Evolutionary conservation across 2,113 vertebrate genomes (phyloP), one percentile per base, ranked within the genome.

Genomic region (Poeciliopsis turrubarensis): DNA sequence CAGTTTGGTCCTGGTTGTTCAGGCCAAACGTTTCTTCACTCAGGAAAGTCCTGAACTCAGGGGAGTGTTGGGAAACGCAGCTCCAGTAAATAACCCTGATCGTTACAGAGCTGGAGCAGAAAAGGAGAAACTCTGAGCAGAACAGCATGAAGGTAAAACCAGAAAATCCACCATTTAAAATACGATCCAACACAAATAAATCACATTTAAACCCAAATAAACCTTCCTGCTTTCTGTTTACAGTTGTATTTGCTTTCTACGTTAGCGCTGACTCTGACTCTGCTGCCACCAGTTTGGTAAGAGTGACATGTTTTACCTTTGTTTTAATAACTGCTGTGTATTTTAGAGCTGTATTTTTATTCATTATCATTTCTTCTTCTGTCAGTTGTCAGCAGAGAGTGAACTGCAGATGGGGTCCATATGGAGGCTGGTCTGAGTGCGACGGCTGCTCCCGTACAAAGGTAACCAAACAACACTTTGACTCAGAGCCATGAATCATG

Each of bases 341-440:
- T 0, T 51, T 51, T 51, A 17, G 19, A 7, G 8, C 9, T 66
- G 34, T 41, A 3, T 12, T 39, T 39, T n/a, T 15, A 25, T 10
- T 9, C 10, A 54, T 3, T 3, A 25, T 37, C 11, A n/a, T 66
- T 12, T 26, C 1, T 6, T 11, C 69, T 31, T 3, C 34, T 71
- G 26, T 67, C 81, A 95, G 94, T 44, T 87, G 91, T 81, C 81
- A 90, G 70, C 83, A 65, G 71, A 93, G 89, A 1, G 60, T 97
- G n/a, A 90, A 95, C 76, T 99, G 98, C 82, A 92, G 65, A 72
- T 99, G 97, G 96, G 93, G 88, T 26, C 47, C 93, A 22, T 97
- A 93, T 71, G 94, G 94, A 39, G 89, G 91, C 10, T 99, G 98
- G 98, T 96, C 97, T 0, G 96, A 96, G 68, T 98, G 97, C 65